Evolutionary conservation across 2,888 invertebrate genomes (phyloP).

Genomic region (Siphlonurus alternatus): DNA sequence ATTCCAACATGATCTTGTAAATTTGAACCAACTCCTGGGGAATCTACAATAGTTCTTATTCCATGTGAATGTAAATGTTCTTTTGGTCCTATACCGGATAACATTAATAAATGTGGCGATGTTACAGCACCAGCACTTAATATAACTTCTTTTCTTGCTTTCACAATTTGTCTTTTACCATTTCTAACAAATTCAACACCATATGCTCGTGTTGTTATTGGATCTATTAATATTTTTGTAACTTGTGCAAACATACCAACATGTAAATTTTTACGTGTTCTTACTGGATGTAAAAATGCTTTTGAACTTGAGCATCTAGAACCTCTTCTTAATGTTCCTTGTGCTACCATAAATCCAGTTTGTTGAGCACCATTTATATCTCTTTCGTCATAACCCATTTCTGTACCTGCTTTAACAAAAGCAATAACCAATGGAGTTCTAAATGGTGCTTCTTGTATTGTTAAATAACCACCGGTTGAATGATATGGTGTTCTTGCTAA

Average conservation of each 20-base stretch:
- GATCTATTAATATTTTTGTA: slow-evolving; percentile 56
- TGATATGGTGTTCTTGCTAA: slow-evolving; percentile 52
- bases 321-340: slow-evolving; percentile 60
- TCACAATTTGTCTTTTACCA: slow-evolving; percentile 46
- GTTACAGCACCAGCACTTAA: slow-evolving; percentile 83
- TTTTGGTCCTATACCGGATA: slow-evolving; percentile 68
- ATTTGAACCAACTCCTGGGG: slow-evolving; percentile 47
- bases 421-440: slow-evolving; percentile 64
- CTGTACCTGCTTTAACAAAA: slow-evolving; percentile 64
- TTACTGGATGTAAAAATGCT: slow-evolving; percentile 60
- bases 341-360: slow-evolving; percentile 66
- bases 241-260: slow-evolving; percentile 65
- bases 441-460: slow-evolving; percentile 73
- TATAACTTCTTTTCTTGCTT: slow-evolving; percentile 67
- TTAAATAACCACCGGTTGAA: slow-evolving; percentile 52
- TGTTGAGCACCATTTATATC: slow-evolving; percentile 68
- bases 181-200: slow-evolving; percentile 66
- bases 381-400: slow-evolving; percentile 66
- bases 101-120: slow-evolving; percentile 78
- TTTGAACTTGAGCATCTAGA: slow-evolving; percentile 75
- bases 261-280: slow-evolving; percentile 60
- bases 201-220: slow-evolving; percentile 51
- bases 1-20: slow-evolving; percentile 79
- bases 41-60: slow-evolving; percentile 55
- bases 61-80: slow-evolving; percentile 49